These are phyloP conservation scores for Myiopsitta monachus DNA, from an alignment of 2,113 vertebrate species.

Conservation along the genomic window DNA sequence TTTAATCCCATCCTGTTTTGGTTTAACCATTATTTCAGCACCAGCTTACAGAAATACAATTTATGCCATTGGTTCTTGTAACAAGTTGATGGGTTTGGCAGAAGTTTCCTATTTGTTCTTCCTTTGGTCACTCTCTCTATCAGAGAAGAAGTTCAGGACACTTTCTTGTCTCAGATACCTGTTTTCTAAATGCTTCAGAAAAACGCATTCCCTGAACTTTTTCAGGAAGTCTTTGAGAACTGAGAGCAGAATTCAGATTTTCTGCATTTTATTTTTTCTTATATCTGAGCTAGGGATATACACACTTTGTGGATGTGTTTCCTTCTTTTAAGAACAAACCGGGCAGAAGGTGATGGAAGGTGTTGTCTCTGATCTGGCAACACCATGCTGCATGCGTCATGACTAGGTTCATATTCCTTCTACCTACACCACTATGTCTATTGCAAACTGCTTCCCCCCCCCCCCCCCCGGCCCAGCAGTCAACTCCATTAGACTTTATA, in stretches of 20 bases:
- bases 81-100: neutral
- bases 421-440: neutral
- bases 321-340: neutral
- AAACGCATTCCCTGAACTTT: neutral
- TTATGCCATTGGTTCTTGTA: neutral
- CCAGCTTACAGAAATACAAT: neutral
- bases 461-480: neutral
- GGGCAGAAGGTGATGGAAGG: neutral
- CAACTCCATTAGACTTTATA: neutral
- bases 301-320: neutral
- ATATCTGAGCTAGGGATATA: neutral
- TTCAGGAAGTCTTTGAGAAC: neutral
- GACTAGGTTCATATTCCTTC: neutral
- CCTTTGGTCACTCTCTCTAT: neutral
- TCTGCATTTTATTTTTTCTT: neutral
- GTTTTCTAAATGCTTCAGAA: neutral
- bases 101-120: neutral
- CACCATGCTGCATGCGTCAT: neutral
- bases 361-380: neutral
- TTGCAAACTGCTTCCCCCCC: neutral
- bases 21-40: neutral
- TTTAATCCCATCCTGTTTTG: neutral
- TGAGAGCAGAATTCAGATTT: neutral
- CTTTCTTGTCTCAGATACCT: neutral
- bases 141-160: neutral